Conservation (phyloP, 2,888 invertebrate species). For the Meganola albula region DNA sequence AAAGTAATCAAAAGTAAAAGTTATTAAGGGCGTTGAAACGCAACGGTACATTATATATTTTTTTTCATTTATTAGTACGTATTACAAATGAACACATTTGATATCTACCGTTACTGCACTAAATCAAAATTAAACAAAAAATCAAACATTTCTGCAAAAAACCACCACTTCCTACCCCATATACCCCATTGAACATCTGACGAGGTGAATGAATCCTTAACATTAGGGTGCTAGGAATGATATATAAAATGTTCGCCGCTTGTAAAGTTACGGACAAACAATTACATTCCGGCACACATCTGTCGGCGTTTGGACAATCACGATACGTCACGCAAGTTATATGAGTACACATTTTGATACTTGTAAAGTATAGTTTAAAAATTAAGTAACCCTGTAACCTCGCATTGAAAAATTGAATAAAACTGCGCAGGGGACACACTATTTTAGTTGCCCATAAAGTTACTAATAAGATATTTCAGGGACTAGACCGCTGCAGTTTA, state of each 20-base stretch:
- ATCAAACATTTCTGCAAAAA: slow-evolving; percentile 53
- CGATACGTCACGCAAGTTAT: slow-evolving; percentile 73
- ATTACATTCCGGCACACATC: slow-evolving; percentile 77
- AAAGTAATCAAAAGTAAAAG: no score
- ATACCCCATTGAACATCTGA: slow-evolving; percentile 72
- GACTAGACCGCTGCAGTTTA: no score
- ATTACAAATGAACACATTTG: slow-evolving; percentile 1
- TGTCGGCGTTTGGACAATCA: slow-evolving; percentile 77
- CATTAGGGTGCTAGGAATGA: slow-evolving; percentile 56
- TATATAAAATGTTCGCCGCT: slow-evolving; percentile 63
- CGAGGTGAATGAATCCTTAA: slow-evolving; percentile 71
- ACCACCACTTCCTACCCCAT: slow-evolving; percentile 51
- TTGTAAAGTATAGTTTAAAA: no score
- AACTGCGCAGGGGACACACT: no score
- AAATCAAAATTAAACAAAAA: slow-evolving; percentile 53
- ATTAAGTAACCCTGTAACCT: no score
- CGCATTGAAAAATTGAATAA: no score
- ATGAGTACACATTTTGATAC: slow-evolving; percentile 43
- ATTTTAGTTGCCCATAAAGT: no score
- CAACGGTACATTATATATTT: no score
- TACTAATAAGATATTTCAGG: no score
- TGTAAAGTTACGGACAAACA: slow-evolving; percentile 65
- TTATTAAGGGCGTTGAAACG: no score
- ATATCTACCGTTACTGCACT: slow-evolving; percentile 34
- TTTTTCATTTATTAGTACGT: no score